Base-by-base conservation (phyloP, 2,888 invertebrate genomes). In the Sacculina carcini region DNA sequence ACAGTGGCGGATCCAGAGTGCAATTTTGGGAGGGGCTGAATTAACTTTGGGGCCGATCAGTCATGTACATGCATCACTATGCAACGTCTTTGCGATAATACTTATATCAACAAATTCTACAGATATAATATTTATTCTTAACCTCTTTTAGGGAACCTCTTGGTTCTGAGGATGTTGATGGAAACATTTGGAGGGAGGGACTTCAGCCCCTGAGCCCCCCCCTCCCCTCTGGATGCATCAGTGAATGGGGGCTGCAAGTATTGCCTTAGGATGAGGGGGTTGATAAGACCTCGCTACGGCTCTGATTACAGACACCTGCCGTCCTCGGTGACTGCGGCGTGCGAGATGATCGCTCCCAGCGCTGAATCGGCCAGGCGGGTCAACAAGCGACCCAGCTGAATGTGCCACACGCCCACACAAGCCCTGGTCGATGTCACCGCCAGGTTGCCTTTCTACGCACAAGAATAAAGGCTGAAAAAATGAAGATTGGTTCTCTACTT, bases 341-440 rank as follows among this genome's bases (percentile, higher is more conserved):
- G 84, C 0, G 90, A 90, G 0, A 94, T 86, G 58, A 92, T 92
- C 7, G 92, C 89, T 0, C 89, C 89, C 3, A 90, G 69, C 0
- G 87, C 84, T 57, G 84, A 86, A 59, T 90, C 89, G 0, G 90
- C 86, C 31, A 92, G 67, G 62, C 84, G 86, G 0, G 83, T 75
- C 54, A 82, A 67, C n/a, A 92, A 69, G 58, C 77, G 77, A 0
- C 92, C 92, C 0, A 79, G 77, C 57, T 78, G 73, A 24, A 89
- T 73, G 64, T 89, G 82, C 90, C 94, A 98, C 2, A 96, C 77
- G 1, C 90, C 94, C 56, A 94, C 84, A 62, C 87, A 90, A 60
- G 84, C 85, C 54, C 96, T 72, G 0, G 96, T 94, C 1, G 86
- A 87, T 0, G 90, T 90, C 0, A 84, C 84, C 5, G 87, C 92